Conservation (phyloP, 2,113 vertebrate genomes). For the Heterotilapia buettikoferi region DNA sequence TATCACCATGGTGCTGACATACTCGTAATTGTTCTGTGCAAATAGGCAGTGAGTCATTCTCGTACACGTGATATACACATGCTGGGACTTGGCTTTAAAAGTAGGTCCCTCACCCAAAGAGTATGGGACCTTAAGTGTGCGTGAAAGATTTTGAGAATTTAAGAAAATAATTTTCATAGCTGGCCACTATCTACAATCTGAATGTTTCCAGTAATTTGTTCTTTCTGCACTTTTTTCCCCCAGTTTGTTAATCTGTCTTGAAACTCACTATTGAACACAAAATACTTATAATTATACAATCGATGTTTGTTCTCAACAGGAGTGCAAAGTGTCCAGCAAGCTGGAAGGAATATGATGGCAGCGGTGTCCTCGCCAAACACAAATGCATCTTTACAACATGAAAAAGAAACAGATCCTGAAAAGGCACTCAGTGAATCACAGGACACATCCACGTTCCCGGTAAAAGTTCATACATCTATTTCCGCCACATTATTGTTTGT, state of each 20-base stretch:
- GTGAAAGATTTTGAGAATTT: background rate
- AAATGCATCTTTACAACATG: background rate
- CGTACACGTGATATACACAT: background rate
- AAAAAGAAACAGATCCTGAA: background rate
- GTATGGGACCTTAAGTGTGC: background rate
- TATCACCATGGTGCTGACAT: background rate
- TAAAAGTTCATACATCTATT: constrained; percentile 51
- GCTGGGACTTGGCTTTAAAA: background rate
- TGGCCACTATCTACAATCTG: background rate
- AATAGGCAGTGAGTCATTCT: background rate
- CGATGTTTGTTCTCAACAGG: background rate
- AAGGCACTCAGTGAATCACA: constrained; percentile 52
- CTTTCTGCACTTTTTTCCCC: background rate
- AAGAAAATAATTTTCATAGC: background rate
- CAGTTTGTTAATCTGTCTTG: background rate
- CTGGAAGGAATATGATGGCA: background rate
- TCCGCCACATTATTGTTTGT: constrained; percentile 69
- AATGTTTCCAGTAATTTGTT: background rate
- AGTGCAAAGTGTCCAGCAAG: background rate
- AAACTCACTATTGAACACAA: background rate
- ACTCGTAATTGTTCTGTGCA: background rate
- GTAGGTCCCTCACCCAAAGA: background rate
- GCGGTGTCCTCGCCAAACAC: background rate
- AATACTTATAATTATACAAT: background rate
- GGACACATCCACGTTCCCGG: background rate